Evolutionary conservation across 2,797 vertebrate genomes (phyloP).

Genomic region (Siniperca obscura): DNA sequence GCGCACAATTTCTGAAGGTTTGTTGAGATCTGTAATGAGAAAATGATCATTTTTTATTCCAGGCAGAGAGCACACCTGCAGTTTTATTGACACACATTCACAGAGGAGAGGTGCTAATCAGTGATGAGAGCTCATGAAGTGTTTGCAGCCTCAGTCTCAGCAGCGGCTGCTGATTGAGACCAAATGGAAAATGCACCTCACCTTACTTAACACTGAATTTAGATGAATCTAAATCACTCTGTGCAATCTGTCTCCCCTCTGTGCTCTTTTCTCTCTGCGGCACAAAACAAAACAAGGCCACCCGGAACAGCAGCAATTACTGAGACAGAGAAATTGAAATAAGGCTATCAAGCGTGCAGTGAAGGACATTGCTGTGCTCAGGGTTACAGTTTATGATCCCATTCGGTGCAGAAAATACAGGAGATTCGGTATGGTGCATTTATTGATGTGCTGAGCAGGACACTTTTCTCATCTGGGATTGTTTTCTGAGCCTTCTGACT

Average conservation of each 20-base stretch:
- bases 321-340: slow-evolving; percentile 64
- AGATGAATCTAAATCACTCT: slow-evolving; percentile 9
- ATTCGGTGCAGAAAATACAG: slow-evolving; percentile 3
- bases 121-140: background rate
- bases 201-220: background rate
- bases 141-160: slow-evolving; percentile 16
- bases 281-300: slow-evolving; percentile 56
- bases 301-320: slow-evolving; percentile 35
- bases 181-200: background rate
- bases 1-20: background rate
- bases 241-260: background rate
- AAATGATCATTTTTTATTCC: background rate
- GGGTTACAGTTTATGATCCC: slow-evolving; percentile 42
- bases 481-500: background rate
- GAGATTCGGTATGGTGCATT: slow-evolving; percentile 16
- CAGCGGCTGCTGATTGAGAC: background rate
- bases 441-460: slow-evolving; percentile 49
- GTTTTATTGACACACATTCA: slow-evolving; percentile 20
- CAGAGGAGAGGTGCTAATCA: slow-evolving; percentile 6
- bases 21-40: slow-evolving; percentile 15
- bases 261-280: background rate
- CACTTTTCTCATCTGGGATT: background rate
- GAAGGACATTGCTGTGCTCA: slow-evolving; percentile 40
- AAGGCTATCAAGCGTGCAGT: slow-evolving; percentile 16
- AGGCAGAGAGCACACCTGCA: slow-evolving; percentile 13